Evolutionary conservation across 2,113 vertebrate species (phyloP), one percentile per base, ranked within the genome.

Genomic region (Synodontis membranacea): DNA sequence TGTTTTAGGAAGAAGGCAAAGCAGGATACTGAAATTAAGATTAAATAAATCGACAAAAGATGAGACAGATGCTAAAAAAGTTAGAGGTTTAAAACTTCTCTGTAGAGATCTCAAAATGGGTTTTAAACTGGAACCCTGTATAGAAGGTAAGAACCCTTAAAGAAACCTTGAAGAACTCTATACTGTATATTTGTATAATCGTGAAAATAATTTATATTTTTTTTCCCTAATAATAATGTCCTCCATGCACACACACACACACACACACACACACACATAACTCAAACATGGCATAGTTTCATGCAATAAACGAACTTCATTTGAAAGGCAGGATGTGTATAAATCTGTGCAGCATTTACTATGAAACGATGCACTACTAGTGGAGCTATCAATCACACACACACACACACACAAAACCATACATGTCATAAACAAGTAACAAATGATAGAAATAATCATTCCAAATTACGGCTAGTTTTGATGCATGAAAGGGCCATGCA

Each of bases 321-420:
- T 25, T 10, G 66, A 84, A 19, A 23, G 70, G 46, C 62, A 84
- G 48, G 46, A 56, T 56, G 66, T 72, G 82, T 28, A 23, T 28
- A 54, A 84, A 84, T 5, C 46, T 42, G 34, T 37, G 31, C 31
- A 72, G 82, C 66, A 72, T 84, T 84, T 72, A 56, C 56, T 84
- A 54, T 56, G 44, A 56, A 84, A 72, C 4, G 31, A 83, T 72
- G 48, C 82, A 84, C 11, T n/a, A 14, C 56, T 46, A 64, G 52
- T 23, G 28, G 15, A 81, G 64, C 50, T 80, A 74, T 87, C 21
- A 80, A 60, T 86, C 87, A 79, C 81, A 86, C 78, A 50, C 87
- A 86, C 81, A 56, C 56, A 84, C 31, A 87, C 72, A 54, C 70
- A 84, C 56, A 84, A 56, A 39, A 15, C 28, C n/a, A 80, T 17